Percentiles rank a stretch among this genome's conserved stretches.
phyloP scores from a whole-genome alignment of 2,888 invertebrate genomes.

The Laspeyria flexula region DNA sequence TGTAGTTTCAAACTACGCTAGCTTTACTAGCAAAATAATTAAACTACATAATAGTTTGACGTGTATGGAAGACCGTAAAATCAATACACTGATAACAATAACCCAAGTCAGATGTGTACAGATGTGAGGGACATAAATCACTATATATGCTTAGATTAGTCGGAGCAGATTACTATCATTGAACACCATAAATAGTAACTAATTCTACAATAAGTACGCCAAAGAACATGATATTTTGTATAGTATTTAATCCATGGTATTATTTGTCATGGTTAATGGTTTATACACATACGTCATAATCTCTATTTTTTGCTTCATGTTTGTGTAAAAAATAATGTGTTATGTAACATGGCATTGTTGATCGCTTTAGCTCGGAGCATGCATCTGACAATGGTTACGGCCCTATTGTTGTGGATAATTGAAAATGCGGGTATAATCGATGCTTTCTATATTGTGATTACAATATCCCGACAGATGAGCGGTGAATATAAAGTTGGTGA shows the following conservation, averaged over 20 bases:
- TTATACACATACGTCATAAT: conserved; percentile 61
- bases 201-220: conserved; percentile 52
- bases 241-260: conserved; percentile 63
- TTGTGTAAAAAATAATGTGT: conserved; percentile 69
- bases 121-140: conserved; percentile 53
- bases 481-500: conserved; percentile 13
- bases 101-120: conserved; percentile 8
- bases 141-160: conserved; percentile 45
- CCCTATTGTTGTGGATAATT: conserved; percentile 69
- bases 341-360: conserved; percentile 73
- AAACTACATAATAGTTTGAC: background rate
- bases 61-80: background rate
- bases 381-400: conserved; percentile 60
- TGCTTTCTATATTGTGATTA: conserved; percentile 58
- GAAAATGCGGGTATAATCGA: conserved; percentile 77
- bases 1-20: conserved; percentile 1
- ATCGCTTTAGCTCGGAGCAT: conserved; percentile 55
- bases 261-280: conserved; percentile 71
- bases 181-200: conserved; percentile 54
- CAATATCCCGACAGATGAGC: conserved; percentile 24
- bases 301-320: conserved; percentile 60
- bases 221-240: conserved; percentile 54
- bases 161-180: conserved; percentile 51
- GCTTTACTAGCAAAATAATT: conserved; percentile 12
- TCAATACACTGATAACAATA: background rate